Evolutionary conservation across 1,140 invertebrate genomes (phyloP).

Genomic region (Bicyclus anynana): DNA sequence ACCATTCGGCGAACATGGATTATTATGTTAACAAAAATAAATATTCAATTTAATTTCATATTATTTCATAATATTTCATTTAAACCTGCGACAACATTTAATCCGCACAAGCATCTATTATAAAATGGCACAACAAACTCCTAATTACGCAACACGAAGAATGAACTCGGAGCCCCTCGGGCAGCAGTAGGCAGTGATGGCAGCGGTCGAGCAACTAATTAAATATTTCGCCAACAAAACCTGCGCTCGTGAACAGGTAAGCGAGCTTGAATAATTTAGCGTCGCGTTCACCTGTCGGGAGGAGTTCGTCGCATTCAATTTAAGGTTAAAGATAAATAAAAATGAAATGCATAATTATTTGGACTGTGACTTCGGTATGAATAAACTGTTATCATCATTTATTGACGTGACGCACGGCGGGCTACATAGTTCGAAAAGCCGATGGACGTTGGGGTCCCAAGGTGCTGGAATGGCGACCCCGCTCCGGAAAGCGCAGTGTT

Average conservation of each 20-base stretch:
- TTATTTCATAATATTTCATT: background rate
- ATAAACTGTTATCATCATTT: too few relatives aligned
- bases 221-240: constrained; percentile 13
- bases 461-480: too few relatives aligned
- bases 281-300: background rate
- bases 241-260: background rate
- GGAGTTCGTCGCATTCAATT: background rate
- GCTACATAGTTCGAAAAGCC: too few relatives aligned
- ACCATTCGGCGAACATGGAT: too few relatives aligned
- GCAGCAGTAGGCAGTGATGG: background rate
- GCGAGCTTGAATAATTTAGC: constrained; percentile 11
- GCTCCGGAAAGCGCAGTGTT: too few relatives aligned
- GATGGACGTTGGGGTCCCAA: too few relatives aligned
- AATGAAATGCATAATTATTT: too few relatives aligned
- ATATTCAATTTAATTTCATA: too few relatives aligned
- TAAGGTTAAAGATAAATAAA: background rate
- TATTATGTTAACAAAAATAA: background rate
- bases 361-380: too few relatives aligned
- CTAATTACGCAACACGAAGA: constrained; percentile 8
- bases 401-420: too few relatives aligned
- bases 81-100: background rate
- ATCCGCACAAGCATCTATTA: background rate
- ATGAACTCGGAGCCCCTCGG: background rate
- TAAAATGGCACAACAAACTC: constrained; percentile 1
- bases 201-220: constrained; percentile 6